Conservation (phyloP, 2,888 invertebrate species). For the Rugalucina vietnamica region DNA sequence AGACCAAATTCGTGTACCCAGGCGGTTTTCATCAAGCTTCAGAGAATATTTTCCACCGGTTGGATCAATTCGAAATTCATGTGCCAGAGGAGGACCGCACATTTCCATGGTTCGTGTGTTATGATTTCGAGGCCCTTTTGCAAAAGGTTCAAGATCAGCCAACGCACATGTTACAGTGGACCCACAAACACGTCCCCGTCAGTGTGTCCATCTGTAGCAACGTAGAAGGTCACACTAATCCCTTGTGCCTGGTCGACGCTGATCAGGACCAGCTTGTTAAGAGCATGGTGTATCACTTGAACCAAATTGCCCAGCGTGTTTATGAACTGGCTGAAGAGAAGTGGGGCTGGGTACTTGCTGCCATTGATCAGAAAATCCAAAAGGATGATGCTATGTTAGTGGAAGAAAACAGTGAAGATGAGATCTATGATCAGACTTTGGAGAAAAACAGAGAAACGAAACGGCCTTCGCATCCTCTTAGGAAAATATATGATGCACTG, state of each 20-base stretch:
- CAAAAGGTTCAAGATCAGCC: slow-evolving; percentile 6
- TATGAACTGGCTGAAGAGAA: neutral
- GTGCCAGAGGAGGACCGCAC: slow-evolving; percentile 19
- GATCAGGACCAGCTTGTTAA: slow-evolving; percentile 27
- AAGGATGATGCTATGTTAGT: neutral
- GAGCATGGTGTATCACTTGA: neutral
- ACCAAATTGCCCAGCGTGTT: neutral
- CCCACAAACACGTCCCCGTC: slow-evolving; percentile 35
- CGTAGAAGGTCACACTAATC: slow-evolving; percentile 29
- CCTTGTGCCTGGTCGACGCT: slow-evolving; percentile 33
- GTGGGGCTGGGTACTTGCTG: slow-evolving; percentile 11
- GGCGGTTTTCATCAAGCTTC: slow-evolving; percentile 38
- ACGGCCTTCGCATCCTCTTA: neutral
- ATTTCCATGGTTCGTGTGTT: slow-evolving; percentile 46
- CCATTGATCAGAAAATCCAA: neutral
- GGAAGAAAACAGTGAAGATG: neutral
- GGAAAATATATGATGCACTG: slow-evolving; percentile 15
- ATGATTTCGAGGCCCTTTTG: slow-evolving; percentile 37
- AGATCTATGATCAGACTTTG: neutral
- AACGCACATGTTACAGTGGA: slow-evolving; percentile 38
- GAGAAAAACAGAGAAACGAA: neutral
- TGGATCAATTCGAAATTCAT: slow-evolving; percentile 32
- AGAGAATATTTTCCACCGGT: slow-evolving; percentile 28
- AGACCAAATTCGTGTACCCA: slow-evolving; percentile 30
- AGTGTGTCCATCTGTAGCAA: slow-evolving; percentile 46